Evolutionary conservation across 1,140 invertebrate genomes (phyloP).

Genomic region (Monomorium pharaonis): DNA sequence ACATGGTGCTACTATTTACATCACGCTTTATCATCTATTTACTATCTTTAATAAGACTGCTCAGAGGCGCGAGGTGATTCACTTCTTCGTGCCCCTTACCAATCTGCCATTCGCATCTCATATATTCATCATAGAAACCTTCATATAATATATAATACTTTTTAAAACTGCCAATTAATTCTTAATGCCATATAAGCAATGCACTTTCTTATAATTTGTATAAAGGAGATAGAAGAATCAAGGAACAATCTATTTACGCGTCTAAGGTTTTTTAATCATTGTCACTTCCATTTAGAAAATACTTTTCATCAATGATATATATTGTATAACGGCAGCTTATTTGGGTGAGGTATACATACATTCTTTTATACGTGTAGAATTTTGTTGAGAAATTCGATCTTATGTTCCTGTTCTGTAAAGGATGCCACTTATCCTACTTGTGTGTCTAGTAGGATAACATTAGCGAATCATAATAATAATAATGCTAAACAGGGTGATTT

Average conservation of each 20-base stretch:
- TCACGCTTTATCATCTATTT: slow-evolving; percentile 70
- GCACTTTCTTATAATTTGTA: slow-evolving; percentile 73
- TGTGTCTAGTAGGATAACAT: slow-evolving; percentile 64
- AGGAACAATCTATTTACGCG: slow-evolving; percentile 62
- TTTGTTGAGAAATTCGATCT: slow-evolving; percentile 70
- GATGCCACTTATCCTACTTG: slow-evolving; percentile 71
- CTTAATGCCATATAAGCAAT: slow-evolving; percentile 79
- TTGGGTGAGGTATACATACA: slow-evolving; percentile 75
- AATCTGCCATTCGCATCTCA: slow-evolving; percentile 61
- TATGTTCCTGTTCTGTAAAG: slow-evolving; percentile 81
- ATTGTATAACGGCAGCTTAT: slow-evolving; percentile 69
- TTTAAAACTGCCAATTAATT: slow-evolving; percentile 79
- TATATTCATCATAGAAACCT: slow-evolving; percentile 57
- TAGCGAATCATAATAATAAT: slow-evolving; percentile 67
- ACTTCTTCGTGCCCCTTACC: slow-evolving; percentile 63
- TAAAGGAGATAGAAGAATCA: slow-evolving; percentile 44
- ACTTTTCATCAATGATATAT: slow-evolving; percentile 66
- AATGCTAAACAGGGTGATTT: slow-evolving; percentile 81
- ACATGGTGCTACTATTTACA: slow-evolving; percentile 75
- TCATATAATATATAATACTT: slow-evolving; percentile 68
- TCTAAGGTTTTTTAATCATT: slow-evolving; percentile 65
- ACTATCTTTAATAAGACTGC: slow-evolving; percentile 75
- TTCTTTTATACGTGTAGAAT: slow-evolving; percentile 66
- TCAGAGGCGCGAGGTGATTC: slow-evolving; percentile 64
- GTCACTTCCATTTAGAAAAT: slow-evolving; percentile 71